phyloP scores from a whole-genome alignment of 2,113 vertebrate genomes.

The Gulo gulo region DNA sequence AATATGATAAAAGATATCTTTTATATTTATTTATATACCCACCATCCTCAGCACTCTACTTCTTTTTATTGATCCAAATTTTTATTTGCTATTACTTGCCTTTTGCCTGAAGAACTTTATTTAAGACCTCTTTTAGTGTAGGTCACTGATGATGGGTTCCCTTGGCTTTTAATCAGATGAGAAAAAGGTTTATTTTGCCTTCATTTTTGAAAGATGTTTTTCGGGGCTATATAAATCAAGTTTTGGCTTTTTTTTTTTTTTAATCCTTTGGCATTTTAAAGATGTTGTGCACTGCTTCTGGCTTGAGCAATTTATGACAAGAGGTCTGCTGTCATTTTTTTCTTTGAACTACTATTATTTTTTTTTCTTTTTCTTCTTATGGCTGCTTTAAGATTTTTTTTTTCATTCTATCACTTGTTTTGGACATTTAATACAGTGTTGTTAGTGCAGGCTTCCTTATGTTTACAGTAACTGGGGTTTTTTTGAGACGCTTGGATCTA shows the following conservation, averaged over 20 bases:
- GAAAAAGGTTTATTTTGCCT: background rate
- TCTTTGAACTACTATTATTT: background rate
- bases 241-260: background rate
- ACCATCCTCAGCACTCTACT: background rate
- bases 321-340: background rate
- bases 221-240: background rate
- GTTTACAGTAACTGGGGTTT: background rate
- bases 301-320: background rate
- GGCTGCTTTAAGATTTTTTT: background rate
- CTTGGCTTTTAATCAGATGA: background rate
- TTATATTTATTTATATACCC: background rate
- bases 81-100: constrained; percentile 4
- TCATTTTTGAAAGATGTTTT: background rate
- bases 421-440: background rate
- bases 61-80: background rate
- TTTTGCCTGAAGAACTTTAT: constrained; percentile 2
- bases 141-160: background rate
- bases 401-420: background rate
- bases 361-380: background rate
- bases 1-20: background rate
- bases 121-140: background rate
- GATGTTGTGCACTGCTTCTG: background rate
- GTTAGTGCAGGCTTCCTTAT: background rate
- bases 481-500: background rate
- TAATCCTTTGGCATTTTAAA: background rate